Conservation (phyloP, 2,888 invertebrate genomes). For the Drosophila diplacantha region DNA sequence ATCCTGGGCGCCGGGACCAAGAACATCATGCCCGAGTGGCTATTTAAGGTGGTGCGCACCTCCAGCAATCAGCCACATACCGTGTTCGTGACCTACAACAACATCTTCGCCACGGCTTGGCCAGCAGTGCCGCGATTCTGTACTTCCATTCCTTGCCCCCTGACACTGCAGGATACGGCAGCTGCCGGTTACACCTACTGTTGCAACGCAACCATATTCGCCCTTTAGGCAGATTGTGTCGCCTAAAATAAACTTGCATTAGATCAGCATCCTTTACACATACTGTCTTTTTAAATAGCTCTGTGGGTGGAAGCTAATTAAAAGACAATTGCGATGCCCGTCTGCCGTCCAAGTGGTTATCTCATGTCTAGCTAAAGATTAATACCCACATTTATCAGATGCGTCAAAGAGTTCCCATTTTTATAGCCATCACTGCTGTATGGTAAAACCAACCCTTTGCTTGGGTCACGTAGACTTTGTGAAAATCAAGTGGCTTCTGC, state of each 20-base stretch:
- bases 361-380: background rate
- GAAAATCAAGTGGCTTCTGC: constrained; percentile 2
- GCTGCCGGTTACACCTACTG: constrained; percentile 36
- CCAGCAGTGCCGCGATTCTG: constrained; percentile 18
- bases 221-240: background rate
- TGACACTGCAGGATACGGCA: constrained; percentile 20
- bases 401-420: background rate
- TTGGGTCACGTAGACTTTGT: constrained; percentile 12
- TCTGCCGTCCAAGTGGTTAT: background rate
- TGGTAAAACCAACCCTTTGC: background rate
- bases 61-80: constrained; percentile 18
- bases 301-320: background rate
- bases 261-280: background rate
- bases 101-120: constrained; percentile 14
- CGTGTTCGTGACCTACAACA: constrained; percentile 33
- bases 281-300: background rate
- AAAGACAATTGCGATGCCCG: background rate
- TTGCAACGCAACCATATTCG: constrained; percentile 29
- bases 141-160: constrained; percentile 18
- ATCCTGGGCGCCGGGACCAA: constrained; percentile 20
- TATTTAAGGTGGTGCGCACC: constrained; percentile 35
- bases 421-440: background rate
- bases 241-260: background rate
- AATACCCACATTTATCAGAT: background rate
- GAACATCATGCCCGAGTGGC: constrained; percentile 38